Evolutionary conservation across 1,140 invertebrate species (phyloP), one percentile per base, ranked within the genome.

Genomic region (Triops longicaudatus): DNA sequence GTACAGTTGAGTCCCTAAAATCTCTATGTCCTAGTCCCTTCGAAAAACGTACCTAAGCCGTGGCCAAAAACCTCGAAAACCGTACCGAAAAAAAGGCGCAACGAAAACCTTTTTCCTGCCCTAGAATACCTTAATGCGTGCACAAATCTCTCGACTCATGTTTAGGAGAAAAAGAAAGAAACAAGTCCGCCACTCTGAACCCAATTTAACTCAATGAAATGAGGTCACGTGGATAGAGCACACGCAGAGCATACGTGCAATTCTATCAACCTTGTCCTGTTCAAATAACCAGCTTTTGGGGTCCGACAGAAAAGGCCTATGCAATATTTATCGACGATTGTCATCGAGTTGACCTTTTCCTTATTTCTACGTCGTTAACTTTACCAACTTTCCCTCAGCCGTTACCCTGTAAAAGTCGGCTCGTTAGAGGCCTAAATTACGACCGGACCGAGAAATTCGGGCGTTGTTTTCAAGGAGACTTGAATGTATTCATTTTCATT

Each of bases 21-120:
- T n/a, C n/a, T n/a, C 50, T 14, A n/a, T 6, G 50, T 63, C 50
- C 10, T 6, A 63, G 14, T 63, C 50, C 50, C 50, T 63, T n/a
- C n/a, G n/a, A n/a, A n/a, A n/a, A n/a, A n/a, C n/a, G n/a, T n/a
- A n/a, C n/a, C n/a, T n/a, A n/a, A n/a, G 50, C 50, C 22, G 14
- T 63, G 22, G n/a, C 50, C 14, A 63, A 63, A 17, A 63, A 9
- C 6, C 50, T n/a, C n/a, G 22, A 17, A 17, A 63, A 63, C 17
- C 50, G 22, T 22, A 37, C 31, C 7, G 31, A 5, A 63, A 63
- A 22, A 22, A 63, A 63, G 50, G 50, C 50, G 22, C 17, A 63
- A 22, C 50, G 50, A 63, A 63, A 63, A 17, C 50, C 22, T 63
- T 63, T 63, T 63, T 63, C 50, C 50, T 63, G 50, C 50, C 50